Evolutionary conservation across 2,113 vertebrate genomes (phyloP), one percentile per base, ranked within the genome.

Genomic region (Hucho hucho): DNA sequence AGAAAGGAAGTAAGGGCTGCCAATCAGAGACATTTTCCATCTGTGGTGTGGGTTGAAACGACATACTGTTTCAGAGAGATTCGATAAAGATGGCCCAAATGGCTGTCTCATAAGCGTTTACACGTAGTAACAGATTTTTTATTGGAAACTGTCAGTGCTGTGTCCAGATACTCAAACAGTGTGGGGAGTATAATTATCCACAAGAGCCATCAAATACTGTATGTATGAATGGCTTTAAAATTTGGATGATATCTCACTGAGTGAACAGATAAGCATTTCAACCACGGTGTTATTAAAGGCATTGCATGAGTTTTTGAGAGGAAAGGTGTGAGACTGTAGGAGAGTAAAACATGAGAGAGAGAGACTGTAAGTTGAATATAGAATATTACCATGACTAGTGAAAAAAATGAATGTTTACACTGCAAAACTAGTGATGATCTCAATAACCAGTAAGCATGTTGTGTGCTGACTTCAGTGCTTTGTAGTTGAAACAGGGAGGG

Each of bases 171-270:
- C 13, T 11, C 6, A 9, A 24, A 20, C 7, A 69, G 9, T 4
- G 9, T 22, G 37, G 67, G 47, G 32, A 46, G 37, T 20, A 46
- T 22, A 46, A 47, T 22, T 20, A 46, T 37, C n/a, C 32, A 20
- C 20, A 37, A 69, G n/a, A 69, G 24, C 18, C 64, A 37, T 66
- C 16, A 29, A 66, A 28, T 37, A n/a, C n/a, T n/a, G n/a, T n/a
- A 66, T 66, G 4, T 32, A 66, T 66, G 64, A 37, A 66, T 4
- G 26, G 16, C 26, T 66, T 66, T 66, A 20, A 66, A 37, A 28
- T 66, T 66, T 25, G 28, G 64, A 28, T 20, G 64, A 16, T 66
- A 66, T 66, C 64, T 32, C 28, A 32, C 26, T 66, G 29, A 66
- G 64, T 32, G 64, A 46, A 69, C 4, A 69, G 32, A 69, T 43